A percentile compares a stretch with the other conserved stretches of the same genome.
Evolutionary conservation across 2,888 invertebrate genomes (phyloP).

Genomic region (Itoplectis maculator): DNA sequence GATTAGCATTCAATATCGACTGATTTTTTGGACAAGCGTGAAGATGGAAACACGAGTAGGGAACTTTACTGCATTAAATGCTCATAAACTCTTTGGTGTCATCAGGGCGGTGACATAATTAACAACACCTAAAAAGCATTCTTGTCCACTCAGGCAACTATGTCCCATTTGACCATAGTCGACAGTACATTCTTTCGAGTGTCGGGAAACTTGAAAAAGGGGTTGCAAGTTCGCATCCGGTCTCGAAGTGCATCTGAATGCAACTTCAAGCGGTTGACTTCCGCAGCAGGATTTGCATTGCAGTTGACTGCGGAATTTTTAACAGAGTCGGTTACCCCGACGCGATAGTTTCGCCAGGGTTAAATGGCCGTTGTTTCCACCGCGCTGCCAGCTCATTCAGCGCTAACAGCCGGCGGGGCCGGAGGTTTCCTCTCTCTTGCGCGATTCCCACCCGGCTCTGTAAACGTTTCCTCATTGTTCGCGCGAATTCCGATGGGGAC

Average conservation of each 20-base stretch:
- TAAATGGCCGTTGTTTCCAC: neutral
- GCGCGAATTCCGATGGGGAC: conserved; percentile 60
- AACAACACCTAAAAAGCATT: too few species aligned
- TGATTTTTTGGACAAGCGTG: too few species aligned
- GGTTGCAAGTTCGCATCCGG: neutral
- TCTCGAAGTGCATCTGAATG: neutral
- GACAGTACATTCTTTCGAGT: neutral
- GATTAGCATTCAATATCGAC: too few species aligned
- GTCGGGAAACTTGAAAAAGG: neutral
- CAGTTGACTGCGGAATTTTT: too few species aligned
- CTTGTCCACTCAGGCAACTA: too few species aligned
- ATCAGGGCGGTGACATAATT: too few species aligned
- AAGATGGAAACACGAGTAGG: too few species aligned
- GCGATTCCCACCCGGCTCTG: conserved; percentile 24
- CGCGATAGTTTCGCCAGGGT: neutral
- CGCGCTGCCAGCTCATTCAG: neutral
- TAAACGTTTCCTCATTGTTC: conserved; percentile 64
- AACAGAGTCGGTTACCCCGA: neutral
- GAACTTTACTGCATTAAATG: too few species aligned
- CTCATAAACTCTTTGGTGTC: too few species aligned
- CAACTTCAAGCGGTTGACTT: too few species aligned
- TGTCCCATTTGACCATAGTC: too few species aligned
- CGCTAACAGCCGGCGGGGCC: neutral
- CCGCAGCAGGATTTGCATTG: too few species aligned
- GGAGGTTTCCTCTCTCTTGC: conserved; percentile 27